These are phyloP conservation scores for Xenus cinereus DNA, from an alignment of 2,113 vertebrate genomes.

Conservation along the genomic window DNA sequence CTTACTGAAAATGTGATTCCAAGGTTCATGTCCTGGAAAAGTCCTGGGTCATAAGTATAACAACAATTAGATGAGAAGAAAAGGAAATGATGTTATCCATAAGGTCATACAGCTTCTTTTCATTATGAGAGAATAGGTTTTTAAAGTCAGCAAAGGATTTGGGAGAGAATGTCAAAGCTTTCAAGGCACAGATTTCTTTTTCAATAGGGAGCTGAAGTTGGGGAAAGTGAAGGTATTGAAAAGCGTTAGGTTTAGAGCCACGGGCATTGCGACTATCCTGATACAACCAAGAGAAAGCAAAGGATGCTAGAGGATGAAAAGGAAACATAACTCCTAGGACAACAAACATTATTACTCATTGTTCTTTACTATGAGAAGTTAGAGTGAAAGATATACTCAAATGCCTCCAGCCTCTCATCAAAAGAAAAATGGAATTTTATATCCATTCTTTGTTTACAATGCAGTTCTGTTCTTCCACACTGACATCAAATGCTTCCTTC, in stretches of 20 bases:
- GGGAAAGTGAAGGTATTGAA: neutral
- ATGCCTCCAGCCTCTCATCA: neutral
- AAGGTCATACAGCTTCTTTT: neutral
- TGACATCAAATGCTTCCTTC: neutral
- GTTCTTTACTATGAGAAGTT: neutral
- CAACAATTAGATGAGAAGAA: neutral
- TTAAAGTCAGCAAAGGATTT: neutral
- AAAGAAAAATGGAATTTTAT: neutral
- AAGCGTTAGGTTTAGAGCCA: neutral
- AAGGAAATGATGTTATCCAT: neutral
- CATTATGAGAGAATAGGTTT: neutral
- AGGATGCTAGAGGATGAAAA: neutral
- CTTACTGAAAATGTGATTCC: neutral
- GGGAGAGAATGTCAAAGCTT: slow-evolving; percentile 9
- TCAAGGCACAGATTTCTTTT: neutral
- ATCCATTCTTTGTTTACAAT: neutral
- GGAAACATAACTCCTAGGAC: neutral
- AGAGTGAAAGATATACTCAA: neutral
- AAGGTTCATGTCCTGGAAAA: neutral
- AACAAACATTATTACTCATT: neutral
- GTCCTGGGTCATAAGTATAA: neutral
- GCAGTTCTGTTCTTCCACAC: neutral
- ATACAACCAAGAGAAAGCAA: neutral
- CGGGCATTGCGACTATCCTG: neutral
- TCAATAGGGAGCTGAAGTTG: neutral